Conservation (phyloP, 2,113 vertebrate species). For the Leptocoma aspasia region DNA sequence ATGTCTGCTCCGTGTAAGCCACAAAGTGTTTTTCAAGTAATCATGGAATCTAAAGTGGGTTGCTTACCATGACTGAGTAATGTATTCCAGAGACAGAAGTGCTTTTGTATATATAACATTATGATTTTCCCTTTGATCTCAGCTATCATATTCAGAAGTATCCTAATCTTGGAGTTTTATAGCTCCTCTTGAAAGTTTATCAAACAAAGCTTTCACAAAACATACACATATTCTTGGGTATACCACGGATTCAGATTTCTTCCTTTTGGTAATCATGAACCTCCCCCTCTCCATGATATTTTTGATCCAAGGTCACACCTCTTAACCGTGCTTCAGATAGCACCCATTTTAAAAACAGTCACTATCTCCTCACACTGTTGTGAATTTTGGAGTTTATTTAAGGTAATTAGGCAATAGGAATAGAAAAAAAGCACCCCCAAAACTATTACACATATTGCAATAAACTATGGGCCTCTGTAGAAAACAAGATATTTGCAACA, state of each 20-base stretch:
- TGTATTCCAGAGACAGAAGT: constrained; percentile 38
- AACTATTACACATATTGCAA: background rate
- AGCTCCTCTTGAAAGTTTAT: constrained; percentile 34
- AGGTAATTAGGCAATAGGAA: background rate
- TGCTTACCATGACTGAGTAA: constrained; percentile 40
- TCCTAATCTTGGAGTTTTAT: constrained; percentile 31
- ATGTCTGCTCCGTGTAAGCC: constrained; percentile 2
- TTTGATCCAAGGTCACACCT: background rate
- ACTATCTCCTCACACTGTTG: background rate
- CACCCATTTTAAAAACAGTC: background rate
- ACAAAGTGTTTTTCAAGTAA: constrained; percentile 53
- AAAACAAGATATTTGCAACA: background rate
- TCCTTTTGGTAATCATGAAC: background rate
- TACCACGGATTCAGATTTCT: background rate
- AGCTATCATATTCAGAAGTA: background rate
- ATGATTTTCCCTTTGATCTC: constrained; percentile 52
- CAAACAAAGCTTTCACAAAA: background rate
- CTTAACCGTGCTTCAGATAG: background rate
- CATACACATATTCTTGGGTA: background rate
- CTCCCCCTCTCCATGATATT: background rate
- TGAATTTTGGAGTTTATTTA: background rate
- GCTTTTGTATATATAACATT: constrained; percentile 49
- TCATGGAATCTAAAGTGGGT: constrained; percentile 58
- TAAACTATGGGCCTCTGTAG: background rate
- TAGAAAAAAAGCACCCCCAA: background rate